A percentile compares a stretch with the other conserved stretches of the same genome.
These are phyloP conservation scores for Drosophila anomelani DNA, from an alignment of 2,888 invertebrate genomes.

Conservation along the genomic window DNA sequence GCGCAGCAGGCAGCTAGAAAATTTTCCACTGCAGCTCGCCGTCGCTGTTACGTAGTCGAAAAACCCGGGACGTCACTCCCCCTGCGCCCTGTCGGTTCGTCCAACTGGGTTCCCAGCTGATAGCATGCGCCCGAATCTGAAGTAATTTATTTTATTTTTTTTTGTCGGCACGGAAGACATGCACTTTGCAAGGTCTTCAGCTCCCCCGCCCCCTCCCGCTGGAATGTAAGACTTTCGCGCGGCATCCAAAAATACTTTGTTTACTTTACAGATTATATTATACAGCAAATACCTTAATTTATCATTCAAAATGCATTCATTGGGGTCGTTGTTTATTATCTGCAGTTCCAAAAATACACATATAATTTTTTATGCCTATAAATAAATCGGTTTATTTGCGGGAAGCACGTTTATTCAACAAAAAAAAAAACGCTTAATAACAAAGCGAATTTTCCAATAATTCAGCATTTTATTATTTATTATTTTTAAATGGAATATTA, in stretches of 20 bases:
- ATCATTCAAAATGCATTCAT: neutral
- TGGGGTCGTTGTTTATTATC: neutral
- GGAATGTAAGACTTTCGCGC: neutral
- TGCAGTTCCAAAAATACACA: neutral
- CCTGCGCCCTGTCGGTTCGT: neutral
- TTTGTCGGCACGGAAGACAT: constrained; percentile 4
- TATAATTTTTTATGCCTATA: neutral
- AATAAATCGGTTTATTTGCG: constrained; percentile 1
- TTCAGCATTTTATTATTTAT: no score
- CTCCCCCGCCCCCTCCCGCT: neutral
- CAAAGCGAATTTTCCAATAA: no score
- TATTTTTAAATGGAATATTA: no score
- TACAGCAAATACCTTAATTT: neutral
- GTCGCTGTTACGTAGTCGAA: constrained; percentile 60
- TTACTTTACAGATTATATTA: neutral
- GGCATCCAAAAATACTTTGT: constrained; percentile 5
- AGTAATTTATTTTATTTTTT: constrained; percentile 11
- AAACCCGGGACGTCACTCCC: constrained; percentile 18
- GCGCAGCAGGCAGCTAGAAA: constrained; percentile 60
- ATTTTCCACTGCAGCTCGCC: constrained; percentile 68
- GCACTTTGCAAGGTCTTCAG: constrained; percentile 1
- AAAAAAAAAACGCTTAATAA: neutral
- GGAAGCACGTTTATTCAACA: neutral
- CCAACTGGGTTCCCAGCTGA: constrained; percentile 5
- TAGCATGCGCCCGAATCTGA: constrained; percentile 34